Percentiles rank a stretch among this genome's conserved stretches.
phyloP scores from a whole-genome alignment of 2,797 vertebrate species.

The Stomatorhinus walkeri region DNA sequence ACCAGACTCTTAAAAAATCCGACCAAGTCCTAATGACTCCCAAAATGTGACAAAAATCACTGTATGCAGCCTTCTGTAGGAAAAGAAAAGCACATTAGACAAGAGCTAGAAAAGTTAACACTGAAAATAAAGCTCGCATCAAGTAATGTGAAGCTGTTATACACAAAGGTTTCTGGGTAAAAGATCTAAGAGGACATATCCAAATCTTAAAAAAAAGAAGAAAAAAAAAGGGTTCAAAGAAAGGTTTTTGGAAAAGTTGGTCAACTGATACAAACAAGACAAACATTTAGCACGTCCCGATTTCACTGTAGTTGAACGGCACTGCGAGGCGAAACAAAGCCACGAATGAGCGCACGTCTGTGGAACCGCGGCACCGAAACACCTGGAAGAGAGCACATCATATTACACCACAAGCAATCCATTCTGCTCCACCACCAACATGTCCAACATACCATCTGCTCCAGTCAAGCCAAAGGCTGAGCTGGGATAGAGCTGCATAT shows the following conservation, averaged over 20 bases:
- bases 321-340: slow-evolving; percentile 32
- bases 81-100: neutral
- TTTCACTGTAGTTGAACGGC: slow-evolving; percentile 34
- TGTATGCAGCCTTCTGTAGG: slow-evolving; percentile 6
- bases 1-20: neutral
- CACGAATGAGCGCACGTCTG: slow-evolving; percentile 31
- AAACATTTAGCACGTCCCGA: slow-evolving; percentile 24
- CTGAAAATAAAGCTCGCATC: slow-evolving; percentile 8
- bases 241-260: slow-evolving; percentile 15
- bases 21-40: neutral
- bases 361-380: slow-evolving; percentile 33
- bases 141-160: slow-evolving; percentile 3
- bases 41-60: neutral
- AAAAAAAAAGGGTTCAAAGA: neutral
- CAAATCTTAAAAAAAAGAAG: neutral
- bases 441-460: neutral
- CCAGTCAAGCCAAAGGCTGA: neutral
- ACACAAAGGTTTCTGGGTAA: slow-evolving; percentile 4
- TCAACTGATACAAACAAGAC: slow-evolving; percentile 18
- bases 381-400: slow-evolving; percentile 48
- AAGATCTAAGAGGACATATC: slow-evolving; percentile 10
- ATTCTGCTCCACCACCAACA: slow-evolving; percentile 8
- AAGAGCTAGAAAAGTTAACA: slow-evolving; percentile 6
- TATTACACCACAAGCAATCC: slow-evolving; percentile 27
- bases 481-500: neutral